Evolutionary conservation across 2,797 vertebrate species (phyloP).

Genomic region (Brachyrhaphis roseni): DNA sequence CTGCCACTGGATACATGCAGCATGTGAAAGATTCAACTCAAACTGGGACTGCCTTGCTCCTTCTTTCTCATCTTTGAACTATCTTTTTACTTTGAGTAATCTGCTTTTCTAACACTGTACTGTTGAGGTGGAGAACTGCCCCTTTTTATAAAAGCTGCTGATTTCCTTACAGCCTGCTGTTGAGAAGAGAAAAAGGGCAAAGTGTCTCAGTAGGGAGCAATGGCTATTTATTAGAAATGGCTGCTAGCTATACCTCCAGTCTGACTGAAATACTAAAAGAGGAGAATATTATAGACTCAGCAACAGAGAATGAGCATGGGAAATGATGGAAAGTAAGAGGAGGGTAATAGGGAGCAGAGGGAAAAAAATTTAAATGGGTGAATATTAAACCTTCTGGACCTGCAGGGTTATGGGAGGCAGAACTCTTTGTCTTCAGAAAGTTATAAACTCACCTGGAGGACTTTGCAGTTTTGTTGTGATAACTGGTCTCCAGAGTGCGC

Average conservation of each 20-base stretch:
- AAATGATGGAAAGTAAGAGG: conserved; percentile 32
- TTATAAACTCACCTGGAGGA: conserved; percentile 9
- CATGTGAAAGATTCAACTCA: conserved; percentile 6
- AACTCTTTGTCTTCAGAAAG: conserved; percentile 15
- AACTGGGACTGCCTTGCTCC: conserved; percentile 15
- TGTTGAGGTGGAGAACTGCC: conserved; percentile 37
- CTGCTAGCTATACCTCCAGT: conserved; percentile 50
- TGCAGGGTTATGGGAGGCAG: background rate
- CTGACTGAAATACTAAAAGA: conserved; percentile 44
- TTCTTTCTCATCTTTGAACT: conserved; percentile 27
- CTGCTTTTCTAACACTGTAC: conserved; percentile 17
- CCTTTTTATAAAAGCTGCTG: conserved; percentile 43
- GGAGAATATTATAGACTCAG: conserved; percentile 27
- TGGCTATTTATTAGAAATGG: conserved; percentile 56
- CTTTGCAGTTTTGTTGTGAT: conserved; percentile 10
- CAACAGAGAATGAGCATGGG: conserved; percentile 22
- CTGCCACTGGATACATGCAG: conserved; percentile 30
- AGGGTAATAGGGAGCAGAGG: conserved; percentile 24
- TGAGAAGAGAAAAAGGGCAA: conserved; percentile 53
- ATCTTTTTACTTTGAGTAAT: conserved; percentile 33
- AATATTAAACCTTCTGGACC: conserved; percentile 27
- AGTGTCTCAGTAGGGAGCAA: conserved; percentile 42
- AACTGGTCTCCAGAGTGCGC: background rate
- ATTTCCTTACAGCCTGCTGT: conserved; percentile 34
- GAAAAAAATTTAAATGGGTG: conserved; percentile 27